These are phyloP conservation scores for Pyxicephalus adspersus DNA, from an alignment of 2,113 vertebrate genomes.

Conservation along the genomic window DNA sequence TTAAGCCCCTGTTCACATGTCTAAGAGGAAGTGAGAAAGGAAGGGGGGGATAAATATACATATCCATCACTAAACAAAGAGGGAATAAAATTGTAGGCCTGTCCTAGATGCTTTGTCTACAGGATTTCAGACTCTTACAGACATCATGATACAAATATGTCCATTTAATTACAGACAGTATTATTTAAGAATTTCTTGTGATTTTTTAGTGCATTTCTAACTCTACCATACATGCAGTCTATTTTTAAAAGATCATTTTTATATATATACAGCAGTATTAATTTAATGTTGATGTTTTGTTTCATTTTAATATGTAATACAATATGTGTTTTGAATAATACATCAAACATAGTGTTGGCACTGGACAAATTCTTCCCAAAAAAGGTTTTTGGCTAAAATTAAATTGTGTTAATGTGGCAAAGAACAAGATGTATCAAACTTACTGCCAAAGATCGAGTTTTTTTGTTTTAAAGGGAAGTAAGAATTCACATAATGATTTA, in stretches of 20 bases:
- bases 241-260: conserved; percentile 38
- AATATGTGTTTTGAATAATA: conserved; percentile 32
- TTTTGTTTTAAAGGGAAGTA: conserved; percentile 64
- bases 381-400: neutral
- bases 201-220: conserved; percentile 31
- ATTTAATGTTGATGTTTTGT: conserved; percentile 37
- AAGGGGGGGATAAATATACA: neutral
- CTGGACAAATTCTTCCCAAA: conserved; percentile 33
- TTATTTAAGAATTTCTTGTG: conserved; percentile 28
- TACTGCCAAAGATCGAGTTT: conserved; percentile 31
- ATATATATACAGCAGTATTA: conserved; percentile 56
- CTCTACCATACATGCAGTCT: conserved; percentile 16
- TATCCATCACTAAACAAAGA: conserved; percentile 2
- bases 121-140: neutral
- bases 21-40: conserved; percentile 17
- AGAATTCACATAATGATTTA: conserved; percentile 62
- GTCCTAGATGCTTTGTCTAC: neutral
- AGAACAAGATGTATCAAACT: neutral
- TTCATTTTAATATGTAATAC: conserved; percentile 29
- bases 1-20: neutral
- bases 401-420: neutral
- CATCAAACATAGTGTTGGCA: conserved; percentile 14
- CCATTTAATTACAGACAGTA: conserved; percentile 35
- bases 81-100: neutral
- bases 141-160: neutral